Base-by-base conservation (phyloP, 2,888 invertebrate genomes). In the Andrena dorsata region DNA sequence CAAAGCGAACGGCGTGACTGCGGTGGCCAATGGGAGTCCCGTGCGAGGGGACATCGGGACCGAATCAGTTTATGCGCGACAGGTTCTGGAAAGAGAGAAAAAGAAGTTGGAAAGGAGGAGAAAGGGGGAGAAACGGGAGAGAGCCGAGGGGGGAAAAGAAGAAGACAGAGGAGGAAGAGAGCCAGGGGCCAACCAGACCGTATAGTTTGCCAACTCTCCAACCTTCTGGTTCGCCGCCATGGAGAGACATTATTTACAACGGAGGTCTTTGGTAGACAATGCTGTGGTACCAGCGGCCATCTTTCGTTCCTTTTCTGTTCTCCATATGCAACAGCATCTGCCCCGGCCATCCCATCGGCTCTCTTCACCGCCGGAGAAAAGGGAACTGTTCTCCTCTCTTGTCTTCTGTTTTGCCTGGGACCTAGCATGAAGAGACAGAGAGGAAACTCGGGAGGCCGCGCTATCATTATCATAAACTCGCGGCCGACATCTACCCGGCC, bases 241-340 rank as follows among this genome's bases (percentile, higher is more conserved):
- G 87, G 88, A 88, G 90, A 90, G 91, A 92, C 93, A 92, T 93
- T 93, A 93, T 93, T 93, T 92, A 92, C 93, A 92, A 90, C 91
- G 88, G 86, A 88, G 56, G 90, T 86, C 90, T 83, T 83, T 85
- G 90, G 92, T 90, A 91, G 93, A 93, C 93, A 93, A 93, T 93
- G 92, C 92, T 80, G 86, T 83, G 83, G 78, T 83, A 86, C 82
- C 86, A 81, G 82, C 89, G 86, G 91, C 91, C 92, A 93, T 93
- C 92, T 93, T 92, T 92, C 92, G 86, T 92, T 92, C 90, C 91
- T 92, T 92, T 92, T 92, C 91, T 91, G 90, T 90, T 91, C 92
- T 93, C 93, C 93, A 93, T 93, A 93, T 92, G 92, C 92, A 93
- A 92, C 91, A 93, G 92, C 92, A 92, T 92, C 92, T 90, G 91